Conservation (phyloP, 2,888 invertebrate species). For the Hipparchia sbordonii region DNA sequence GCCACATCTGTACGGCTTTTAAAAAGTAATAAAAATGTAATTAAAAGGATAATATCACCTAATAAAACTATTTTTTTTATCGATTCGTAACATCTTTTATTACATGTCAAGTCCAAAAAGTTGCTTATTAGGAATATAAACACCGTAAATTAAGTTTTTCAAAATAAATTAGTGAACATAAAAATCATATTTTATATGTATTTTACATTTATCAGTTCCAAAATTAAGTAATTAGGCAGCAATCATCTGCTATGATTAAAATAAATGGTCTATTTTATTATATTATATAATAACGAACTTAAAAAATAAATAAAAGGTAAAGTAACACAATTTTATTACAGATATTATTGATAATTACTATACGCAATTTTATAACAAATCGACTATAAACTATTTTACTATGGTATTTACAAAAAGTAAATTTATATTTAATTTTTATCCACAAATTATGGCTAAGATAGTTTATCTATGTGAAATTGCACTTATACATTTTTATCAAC, state of each 20-base stretch:
- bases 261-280: conserved; percentile 33
- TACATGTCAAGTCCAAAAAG: conserved; percentile 11
- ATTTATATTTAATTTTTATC: conserved; percentile 9
- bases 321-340: conserved; percentile 34
- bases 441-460: conserved; percentile 33
- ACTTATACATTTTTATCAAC: conserved; percentile 31
- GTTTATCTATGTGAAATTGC: conserved; percentile 33
- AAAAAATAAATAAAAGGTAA: conserved; percentile 37
- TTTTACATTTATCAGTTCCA: conserved; percentile 30
- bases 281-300: conserved; percentile 32
- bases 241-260: conserved; percentile 32
- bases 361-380: conserved; percentile 37
- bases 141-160: conserved; percentile 21
- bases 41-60: conserved; percentile 1
- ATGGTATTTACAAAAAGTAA: conserved; percentile 35
- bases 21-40: conserved; percentile 3
- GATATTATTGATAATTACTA: conserved; percentile 32
- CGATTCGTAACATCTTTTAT: conserved; percentile 20
- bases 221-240: conserved; percentile 32
- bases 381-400: conserved; percentile 30
- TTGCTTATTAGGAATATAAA: conserved; percentile 23
- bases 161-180: conserved; percentile 31
- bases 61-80: conserved; percentile 18
- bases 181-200: conserved; percentile 36
- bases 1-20: background rate